Base-by-base conservation (phyloP, 2,113 vertebrate species). In the Xiphorhynchus elegans region DNA sequence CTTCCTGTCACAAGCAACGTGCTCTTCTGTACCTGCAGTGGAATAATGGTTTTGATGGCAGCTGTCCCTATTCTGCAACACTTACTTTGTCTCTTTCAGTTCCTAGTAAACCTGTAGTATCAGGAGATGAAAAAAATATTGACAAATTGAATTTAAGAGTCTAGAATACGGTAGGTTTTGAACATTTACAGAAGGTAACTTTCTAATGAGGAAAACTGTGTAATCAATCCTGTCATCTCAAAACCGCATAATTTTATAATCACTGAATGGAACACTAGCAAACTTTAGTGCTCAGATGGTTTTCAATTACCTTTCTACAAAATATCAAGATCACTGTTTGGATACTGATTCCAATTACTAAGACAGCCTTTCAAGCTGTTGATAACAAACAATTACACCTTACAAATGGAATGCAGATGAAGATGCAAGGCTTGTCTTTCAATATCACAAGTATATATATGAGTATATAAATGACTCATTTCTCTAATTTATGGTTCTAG, bases 291-390 rank as follows among this genome's bases (percentile, higher is more conserved):
- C 24, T 29, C 23, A 90, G 58, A 75, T 10, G 25, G 69, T 68
- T 96, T 95, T 59, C 42, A 87, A 77, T 77, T 89, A 96, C 37
- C 26, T 91, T 93, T 91, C 55, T 46, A 81, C 29, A 89, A 33
- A 85, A 63, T 40, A 90, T 42, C 23, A 78, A 55, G n/a, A 76
- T 67, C 58, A 68, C 80, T 49, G 56, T 76, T 80, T 81, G 75
- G 52, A 86, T 52, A 74, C 44, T 77, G 35, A 90, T 68, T 87
- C 46, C 39, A 76, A 76, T 31, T 46, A 17, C 10, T 93, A 47
- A 80, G 17, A 35, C 40, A 66, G 16, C 29, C 79, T 94, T 89
- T 95, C 52, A 80, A 52, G 42, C 19, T 69, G 37, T n/a, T 83
- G 47, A 29, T 84, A 94, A 63, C 47, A 91, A 95, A 88, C n/a